Conservation (phyloP, 2,888 invertebrate species). For the Dicyrtomina minuta region DNA sequence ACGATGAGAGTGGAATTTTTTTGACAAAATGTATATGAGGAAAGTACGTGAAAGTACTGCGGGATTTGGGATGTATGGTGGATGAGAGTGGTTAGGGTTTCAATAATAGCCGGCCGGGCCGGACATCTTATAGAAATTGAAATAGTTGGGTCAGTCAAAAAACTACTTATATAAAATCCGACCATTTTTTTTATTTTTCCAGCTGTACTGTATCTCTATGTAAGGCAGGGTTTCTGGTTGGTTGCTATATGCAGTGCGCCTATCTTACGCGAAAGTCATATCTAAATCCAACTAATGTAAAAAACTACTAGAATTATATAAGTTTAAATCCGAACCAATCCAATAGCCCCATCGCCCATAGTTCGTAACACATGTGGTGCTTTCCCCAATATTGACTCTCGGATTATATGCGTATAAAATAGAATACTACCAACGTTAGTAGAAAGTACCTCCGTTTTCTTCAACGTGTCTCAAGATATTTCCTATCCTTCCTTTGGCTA, state of each 20-base stretch:
- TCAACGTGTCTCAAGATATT: no score
- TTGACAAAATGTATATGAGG: conserved; percentile 17
- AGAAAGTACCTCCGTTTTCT: no score
- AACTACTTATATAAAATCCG: conserved; percentile 26
- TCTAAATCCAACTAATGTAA: no score
- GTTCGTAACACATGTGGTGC: no score
- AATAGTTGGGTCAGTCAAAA: conserved; percentile 22
- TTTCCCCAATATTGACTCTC: no score
- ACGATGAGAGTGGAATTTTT: not conserved
- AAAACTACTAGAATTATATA: no score
- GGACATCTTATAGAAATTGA: not conserved
- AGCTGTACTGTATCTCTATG: not conserved
- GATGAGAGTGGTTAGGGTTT: conserved; percentile 1
- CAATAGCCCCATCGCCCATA: no score
- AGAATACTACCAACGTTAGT: no score
- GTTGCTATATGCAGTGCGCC: not conserved
- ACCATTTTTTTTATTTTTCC: conserved; percentile 16
- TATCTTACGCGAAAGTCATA: not conserved
- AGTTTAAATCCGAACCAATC: no score
- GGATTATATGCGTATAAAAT: no score
- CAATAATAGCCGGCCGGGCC: conserved; percentile 11
- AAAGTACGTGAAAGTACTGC: conserved; percentile 24
- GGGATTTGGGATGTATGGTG: conserved; percentile 8
- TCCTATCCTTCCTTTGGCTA: not conserved
- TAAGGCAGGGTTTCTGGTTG: not conserved